Percentiles rank a stretch among this genome's conserved stretches.
These are phyloP conservation scores for Drosophila bocki DNA, from an alignment of 1,140 invertebrate genomes.

Conservation along the genomic window DNA sequence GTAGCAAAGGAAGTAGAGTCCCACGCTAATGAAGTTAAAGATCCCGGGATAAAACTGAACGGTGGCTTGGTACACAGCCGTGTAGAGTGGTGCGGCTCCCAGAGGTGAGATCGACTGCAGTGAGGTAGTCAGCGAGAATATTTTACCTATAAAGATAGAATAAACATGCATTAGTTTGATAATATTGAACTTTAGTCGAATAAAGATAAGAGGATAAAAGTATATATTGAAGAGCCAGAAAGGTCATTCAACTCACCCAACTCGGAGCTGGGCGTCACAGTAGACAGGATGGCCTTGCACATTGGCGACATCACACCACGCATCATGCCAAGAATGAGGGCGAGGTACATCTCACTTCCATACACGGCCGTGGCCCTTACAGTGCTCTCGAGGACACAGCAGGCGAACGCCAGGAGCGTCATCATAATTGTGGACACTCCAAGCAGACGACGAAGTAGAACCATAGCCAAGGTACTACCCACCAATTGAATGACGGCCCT, in stretches of 20 bases:
- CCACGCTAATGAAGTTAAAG: slow-evolving; percentile 86
- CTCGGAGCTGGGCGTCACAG: slow-evolving; percentile 88
- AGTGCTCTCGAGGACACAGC: slow-evolving; percentile 85
- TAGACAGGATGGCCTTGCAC: slow-evolving; percentile 88
- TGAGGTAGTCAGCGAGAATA: slow-evolving; percentile 88
- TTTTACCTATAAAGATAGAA: slow-evolving; percentile 85
- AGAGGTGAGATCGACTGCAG: slow-evolving; percentile 88
- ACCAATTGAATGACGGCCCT: slow-evolving; percentile 85
- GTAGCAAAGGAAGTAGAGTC: slow-evolving; percentile 71
- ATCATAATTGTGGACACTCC: slow-evolving; percentile 70
- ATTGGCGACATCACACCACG: slow-evolving; percentile 87
- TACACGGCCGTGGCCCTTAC: slow-evolving; percentile 86
- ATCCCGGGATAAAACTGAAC: slow-evolving; percentile 86
- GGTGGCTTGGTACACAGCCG: slow-evolving; percentile 87
- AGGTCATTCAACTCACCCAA: slow-evolving; percentile 86
- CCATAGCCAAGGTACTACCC: slow-evolving; percentile 86
- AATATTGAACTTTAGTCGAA: not conserved
- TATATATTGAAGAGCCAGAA: not conserved
- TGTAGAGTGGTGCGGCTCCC: slow-evolving; percentile 87
- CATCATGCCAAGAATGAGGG: slow-evolving; percentile 86
- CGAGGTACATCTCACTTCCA: slow-evolving; percentile 88
- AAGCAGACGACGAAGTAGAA: slow-evolving; percentile 85
- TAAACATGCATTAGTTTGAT: not conserved
- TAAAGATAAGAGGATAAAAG: not conserved
- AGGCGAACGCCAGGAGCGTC: slow-evolving; percentile 72